These are phyloP conservation scores for Carterocephalus palaemon DNA, from an alignment of 2,888 invertebrate genomes.

Conservation along the genomic window DNA sequence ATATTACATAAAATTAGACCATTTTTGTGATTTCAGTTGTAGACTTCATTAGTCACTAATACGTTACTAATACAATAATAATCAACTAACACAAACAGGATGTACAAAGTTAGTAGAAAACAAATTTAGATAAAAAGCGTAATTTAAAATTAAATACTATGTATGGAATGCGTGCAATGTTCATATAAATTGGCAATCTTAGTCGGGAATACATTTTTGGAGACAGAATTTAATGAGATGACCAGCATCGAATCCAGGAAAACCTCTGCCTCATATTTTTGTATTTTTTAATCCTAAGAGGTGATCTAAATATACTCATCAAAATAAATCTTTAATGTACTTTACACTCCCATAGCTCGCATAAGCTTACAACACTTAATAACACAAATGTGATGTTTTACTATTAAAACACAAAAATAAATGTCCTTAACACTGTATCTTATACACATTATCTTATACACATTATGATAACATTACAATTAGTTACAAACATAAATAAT, in stretches of 20 bases:
- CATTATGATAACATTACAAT: constrained; percentile 68
- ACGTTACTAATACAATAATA: constrained; percentile 41
- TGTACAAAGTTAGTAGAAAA: constrained; percentile 33
- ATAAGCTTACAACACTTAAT: constrained; percentile 67
- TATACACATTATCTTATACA: constrained; percentile 53
- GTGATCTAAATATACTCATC: constrained; percentile 46
- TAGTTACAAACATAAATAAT: constrained; percentile 70
- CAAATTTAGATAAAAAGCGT: constrained; percentile 52
- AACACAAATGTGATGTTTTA: constrained; percentile 49
- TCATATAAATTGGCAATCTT: constrained; percentile 47
- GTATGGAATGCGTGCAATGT: constrained; percentile 70
- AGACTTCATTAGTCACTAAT: constrained; percentile 37
- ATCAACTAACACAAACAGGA: constrained; percentile 42
- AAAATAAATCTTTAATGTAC: constrained; percentile 62
- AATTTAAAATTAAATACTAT: constrained; percentile 58
- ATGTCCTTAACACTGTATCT: constrained; percentile 60
- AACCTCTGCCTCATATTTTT: constrained; percentile 44
- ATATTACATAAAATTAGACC: constrained; percentile 40
- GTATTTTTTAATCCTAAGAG: constrained; percentile 56
- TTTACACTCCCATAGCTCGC: constrained; percentile 57
- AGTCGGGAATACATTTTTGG: constrained; percentile 43
- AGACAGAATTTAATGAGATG: constrained; percentile 52
- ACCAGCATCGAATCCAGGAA: constrained; percentile 58
- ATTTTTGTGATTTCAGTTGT: constrained; percentile 42
- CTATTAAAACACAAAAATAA: constrained; percentile 56